Base-by-base conservation (phyloP, 2,113 vertebrate species). In the Reinhardtius hippoglossoides region DNA sequence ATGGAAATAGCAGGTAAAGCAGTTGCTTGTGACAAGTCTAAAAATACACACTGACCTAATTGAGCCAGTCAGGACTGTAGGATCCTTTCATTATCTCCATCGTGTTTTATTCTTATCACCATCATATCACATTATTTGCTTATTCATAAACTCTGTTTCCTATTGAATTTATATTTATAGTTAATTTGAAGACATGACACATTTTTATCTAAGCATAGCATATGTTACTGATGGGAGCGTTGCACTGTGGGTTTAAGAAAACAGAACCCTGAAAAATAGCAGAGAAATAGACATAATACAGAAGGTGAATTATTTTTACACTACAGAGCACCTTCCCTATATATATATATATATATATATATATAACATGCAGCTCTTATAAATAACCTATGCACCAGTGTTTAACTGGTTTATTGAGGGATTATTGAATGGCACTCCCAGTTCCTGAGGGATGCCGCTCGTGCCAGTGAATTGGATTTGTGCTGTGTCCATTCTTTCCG, bases 21-120 rank as follows among this genome's bases (percentile, higher is more conserved):
- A 86, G 76, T 75, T 85, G 82, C 50, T 77, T 56, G 1, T 84
- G 86, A 76, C 54, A 82, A 35, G 61, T 74, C 82, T 88, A 82
- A 87, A 84, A 86, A 87, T 86, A 87, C 6, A 40, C 57, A 5
- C 31, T 42, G 21, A 54, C n/a, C 48, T 10, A 63, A 15, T 2
- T 5, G 10, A 67, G 37, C 57, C 10, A 21, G 37, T 42, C 54
- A 18, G 52, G 15, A 72, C 8, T 56, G 10, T 63, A 14, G 76
- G 81, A 74, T 57, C 58, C 16, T 69, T 69, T 35, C 23, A 65
- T 56, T 63, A n/a, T 20, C 14, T 68, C 26, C 37, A 24, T 50
- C 9, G 4, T 56, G 20, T 63, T 80, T 44, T 14, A 61, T 54
- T 74, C 6, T 50, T 35, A 48, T 68, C 31, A 58, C 3, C 5